Evolutionary conservation across 2,797 vertebrate species (phyloP).

Genomic region (Diplodus sargus): DNA sequence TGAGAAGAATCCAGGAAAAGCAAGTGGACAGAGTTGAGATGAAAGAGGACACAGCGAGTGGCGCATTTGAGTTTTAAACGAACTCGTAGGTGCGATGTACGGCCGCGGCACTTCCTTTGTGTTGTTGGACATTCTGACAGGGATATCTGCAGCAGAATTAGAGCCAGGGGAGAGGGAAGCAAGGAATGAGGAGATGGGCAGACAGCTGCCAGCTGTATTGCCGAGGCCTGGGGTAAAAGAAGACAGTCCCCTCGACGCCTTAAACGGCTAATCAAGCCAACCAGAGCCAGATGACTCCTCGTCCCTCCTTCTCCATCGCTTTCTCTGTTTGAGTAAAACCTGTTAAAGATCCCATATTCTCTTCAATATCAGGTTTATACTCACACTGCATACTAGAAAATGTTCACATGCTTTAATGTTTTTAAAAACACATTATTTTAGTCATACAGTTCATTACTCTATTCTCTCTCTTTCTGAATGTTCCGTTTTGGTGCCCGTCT

Average conservation of each 20-base stretch:
- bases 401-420: too few species aligned
- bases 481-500: too few species aligned
- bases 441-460: too few species aligned
- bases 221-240: constrained; percentile 47
- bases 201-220: constrained; percentile 62
- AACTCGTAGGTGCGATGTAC: constrained; percentile 20
- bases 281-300: constrained; percentile 46
- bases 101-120: constrained; percentile 33
- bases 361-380: too few species aligned
- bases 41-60: constrained; percentile 35
- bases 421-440: too few species aligned
- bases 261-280: constrained; percentile 62
- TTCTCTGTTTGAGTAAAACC: constrained; percentile 29
- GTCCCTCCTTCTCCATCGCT: constrained; percentile 14
- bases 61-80: constrained; percentile 43
- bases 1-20: constrained; percentile 36
- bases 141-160: constrained; percentile 28
- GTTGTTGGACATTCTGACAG: constrained; percentile 26
- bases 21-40: constrained; percentile 6
- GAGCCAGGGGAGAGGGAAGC: constrained; percentile 21
- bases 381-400: too few species aligned
- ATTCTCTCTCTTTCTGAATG: too few species aligned
- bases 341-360: not conserved
- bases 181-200: constrained; percentile 30
- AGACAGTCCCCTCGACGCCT: constrained; percentile 45